Conservation (phyloP, 2,113 vertebrate species). For the Megaleporinus macrocephalus region DNA sequence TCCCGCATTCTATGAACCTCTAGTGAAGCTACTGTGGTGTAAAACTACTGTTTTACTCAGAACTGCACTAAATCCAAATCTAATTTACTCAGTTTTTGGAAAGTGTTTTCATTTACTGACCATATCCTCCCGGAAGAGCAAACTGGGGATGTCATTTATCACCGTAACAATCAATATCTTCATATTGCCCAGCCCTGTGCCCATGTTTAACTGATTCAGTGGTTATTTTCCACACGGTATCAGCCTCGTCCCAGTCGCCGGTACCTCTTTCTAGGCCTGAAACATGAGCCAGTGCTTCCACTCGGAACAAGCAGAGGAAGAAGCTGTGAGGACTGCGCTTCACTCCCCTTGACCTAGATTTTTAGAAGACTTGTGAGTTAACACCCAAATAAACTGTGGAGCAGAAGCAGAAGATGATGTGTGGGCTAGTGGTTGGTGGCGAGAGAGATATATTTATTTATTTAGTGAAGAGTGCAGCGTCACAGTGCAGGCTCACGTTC, state of each 20-base stretch:
- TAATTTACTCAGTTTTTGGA: no score
- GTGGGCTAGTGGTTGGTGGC: background rate
- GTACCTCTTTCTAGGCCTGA: background rate
- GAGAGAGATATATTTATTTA: background rate
- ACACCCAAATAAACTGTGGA: constrained; percentile 29
- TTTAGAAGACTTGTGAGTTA: constrained; percentile 15
- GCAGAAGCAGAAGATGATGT: background rate
- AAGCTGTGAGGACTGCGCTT: constrained; percentile 2
- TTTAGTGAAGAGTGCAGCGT: no score
- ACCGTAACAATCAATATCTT: no score
- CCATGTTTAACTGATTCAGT: background rate
- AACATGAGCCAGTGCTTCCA: background rate
- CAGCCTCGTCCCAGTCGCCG: background rate
- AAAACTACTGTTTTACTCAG: no score
- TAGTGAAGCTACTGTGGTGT: no score
- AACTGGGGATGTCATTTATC: no score
- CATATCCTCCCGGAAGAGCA: no score
- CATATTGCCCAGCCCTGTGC: no score
- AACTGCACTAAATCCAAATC: no score
- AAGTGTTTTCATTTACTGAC: no score
- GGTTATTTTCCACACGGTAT: no score
- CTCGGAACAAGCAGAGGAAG: background rate
- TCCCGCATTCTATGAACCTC: no score
- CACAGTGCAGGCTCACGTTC: background rate
- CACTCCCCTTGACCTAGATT: constrained; percentile 40